Evolutionary conservation across 2,888 invertebrate species (phyloP), one percentile per base, ranked within the genome.

Genomic region (Drosophila nigricruria): DNA sequence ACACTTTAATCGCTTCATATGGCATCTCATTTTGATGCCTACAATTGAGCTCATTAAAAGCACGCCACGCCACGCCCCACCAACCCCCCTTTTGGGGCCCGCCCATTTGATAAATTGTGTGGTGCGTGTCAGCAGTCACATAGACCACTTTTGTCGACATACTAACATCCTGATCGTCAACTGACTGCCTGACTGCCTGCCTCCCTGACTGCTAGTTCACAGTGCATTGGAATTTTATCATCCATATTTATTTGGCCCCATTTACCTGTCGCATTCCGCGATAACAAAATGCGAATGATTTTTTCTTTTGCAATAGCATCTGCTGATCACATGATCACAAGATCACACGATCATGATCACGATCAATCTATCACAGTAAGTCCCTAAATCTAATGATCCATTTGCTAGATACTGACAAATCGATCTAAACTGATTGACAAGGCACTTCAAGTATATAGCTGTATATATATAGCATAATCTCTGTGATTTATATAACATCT

Each of bases 101-200:
- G 20, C 27, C 14, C 30, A 20, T 6, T 6, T 30, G 53, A 10
- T 42, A 56, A 56, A 59, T 30, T 61, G 63, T 70, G 63, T 42
- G 58, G 54, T 82, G 80, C 79, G 80, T 79, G 82, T 47, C 67
- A 53, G 30, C 49, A 25, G 82, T 79, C 79, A 81, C 79, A 73
- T 81, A 79, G 54, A 45, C 82, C 73, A 77, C 20, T 57, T 57
- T 34, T 67, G 61, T 60, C n/a, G 40, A 58, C 58, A 58, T 8
- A 52, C 69, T 69, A 69, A 54, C 54, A 77, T 81, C 77, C 68
- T 66, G 73, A 61, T 53, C 62, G 8, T n/a, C 47, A 27, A 30
- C 32, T 1, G 14, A 6, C 30, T 36, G 45, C 5, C 34, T 14
- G 34, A 10, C 32, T 14, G 34, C 1, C 34, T 14, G 32, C 10